phyloP scores from a whole-genome alignment of 2,797 vertebrate species.

The Smutsia gigantea region DNA sequence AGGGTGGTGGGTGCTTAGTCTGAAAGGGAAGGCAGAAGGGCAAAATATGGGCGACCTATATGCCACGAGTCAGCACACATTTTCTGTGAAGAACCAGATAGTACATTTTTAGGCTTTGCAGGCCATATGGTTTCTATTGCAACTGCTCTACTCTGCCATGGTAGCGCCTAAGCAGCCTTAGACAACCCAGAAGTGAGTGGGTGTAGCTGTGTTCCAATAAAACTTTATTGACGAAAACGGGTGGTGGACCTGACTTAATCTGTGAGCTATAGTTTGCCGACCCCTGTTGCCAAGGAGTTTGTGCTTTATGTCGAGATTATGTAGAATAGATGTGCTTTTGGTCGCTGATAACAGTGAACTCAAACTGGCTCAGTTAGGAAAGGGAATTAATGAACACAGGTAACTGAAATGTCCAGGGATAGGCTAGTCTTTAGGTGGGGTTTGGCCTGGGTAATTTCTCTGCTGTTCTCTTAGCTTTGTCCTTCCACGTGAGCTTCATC shows the following conservation, averaged over 20 bases:
- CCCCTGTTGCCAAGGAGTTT: neutral
- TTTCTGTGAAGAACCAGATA: neutral
- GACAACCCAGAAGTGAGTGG: neutral
- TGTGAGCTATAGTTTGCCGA: neutral
- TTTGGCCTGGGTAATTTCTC: neutral
- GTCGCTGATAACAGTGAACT: neutral
- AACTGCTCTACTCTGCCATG: neutral
- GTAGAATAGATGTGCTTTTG: neutral
- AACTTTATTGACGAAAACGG: conserved; percentile 18
- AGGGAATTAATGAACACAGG: neutral
- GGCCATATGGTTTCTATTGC: neutral
- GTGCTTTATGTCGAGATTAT: neutral
- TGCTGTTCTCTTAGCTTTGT: neutral
- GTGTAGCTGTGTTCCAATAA: neutral
- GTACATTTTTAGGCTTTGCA: neutral
- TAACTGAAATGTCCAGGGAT: no score
- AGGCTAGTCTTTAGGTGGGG: neutral
- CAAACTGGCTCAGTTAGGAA: neutral
- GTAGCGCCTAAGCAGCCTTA: no score
- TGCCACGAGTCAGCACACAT: neutral
- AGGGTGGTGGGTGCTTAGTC: no score
- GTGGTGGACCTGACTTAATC: neutral
- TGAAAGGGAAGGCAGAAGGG: neutral
- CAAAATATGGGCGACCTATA: neutral
- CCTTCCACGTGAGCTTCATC: neutral